phyloP scores from a whole-genome alignment of 2,888 invertebrate genomes.

The Acheta domesticus region DNA sequence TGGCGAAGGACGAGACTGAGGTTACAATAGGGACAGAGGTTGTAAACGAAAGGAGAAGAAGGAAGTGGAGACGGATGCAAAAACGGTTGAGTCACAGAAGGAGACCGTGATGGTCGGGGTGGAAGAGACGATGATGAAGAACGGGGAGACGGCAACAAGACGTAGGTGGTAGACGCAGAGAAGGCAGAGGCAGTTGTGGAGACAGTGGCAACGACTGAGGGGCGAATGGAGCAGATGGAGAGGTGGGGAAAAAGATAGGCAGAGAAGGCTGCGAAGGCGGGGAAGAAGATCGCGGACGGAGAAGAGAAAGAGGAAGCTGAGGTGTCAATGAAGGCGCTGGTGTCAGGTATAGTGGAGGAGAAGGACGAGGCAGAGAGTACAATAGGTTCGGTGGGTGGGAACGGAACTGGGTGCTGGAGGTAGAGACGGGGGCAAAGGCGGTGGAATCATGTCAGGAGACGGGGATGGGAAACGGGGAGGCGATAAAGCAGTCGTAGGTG shows the following conservation, averaged over 20 bases:
- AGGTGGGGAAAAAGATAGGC: conserved; percentile 21
- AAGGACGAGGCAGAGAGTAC: neutral
- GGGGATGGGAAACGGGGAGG: conserved; percentile 36
- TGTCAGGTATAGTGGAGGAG: too few species aligned
- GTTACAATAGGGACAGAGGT: conserved; percentile 22
- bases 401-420: conserved; percentile 32
- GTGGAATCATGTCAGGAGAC: neutral
- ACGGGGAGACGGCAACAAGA: conserved; percentile 33
- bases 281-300: conserved; percentile 27
- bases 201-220: conserved; percentile 19
- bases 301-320: neutral
- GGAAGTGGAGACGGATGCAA: conserved; percentile 29
- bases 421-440: conserved; percentile 26
- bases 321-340: too few species aligned
- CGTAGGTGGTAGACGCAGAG: conserved; percentile 18
- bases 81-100: neutral
- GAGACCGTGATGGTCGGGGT: conserved; percentile 20
- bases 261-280: conserved; percentile 28
- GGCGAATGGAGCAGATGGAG: neutral
- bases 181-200: neutral
- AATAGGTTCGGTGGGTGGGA: conserved; percentile 23
- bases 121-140: conserved; percentile 31
- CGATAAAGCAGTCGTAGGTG: conserved; percentile 21
- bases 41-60: conserved; percentile 29
- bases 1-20: neutral